Evolutionary conservation across 2,797 vertebrate genomes (phyloP), one percentile per base, ranked within the genome.

Genomic region (Molossus molossus): DNA sequence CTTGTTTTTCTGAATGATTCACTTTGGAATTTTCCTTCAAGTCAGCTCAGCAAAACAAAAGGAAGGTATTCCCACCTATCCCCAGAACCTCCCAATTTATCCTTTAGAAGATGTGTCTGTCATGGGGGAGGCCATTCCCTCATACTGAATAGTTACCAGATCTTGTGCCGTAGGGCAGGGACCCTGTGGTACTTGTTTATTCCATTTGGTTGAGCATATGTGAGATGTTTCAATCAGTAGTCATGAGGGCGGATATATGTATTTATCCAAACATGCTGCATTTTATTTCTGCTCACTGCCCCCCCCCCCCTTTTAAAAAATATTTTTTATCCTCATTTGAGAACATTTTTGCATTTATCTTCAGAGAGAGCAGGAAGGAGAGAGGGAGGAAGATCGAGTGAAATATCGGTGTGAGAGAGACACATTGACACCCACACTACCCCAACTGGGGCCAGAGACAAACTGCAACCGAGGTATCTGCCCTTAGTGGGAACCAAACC

Each of bases 1-100:
- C 67, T 92, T 18, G 3, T 79, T n/a, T 84, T 69, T 67, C 76
- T 82, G 33, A 95, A 58, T 62, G 40, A 89, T 85, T 95, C 55
- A 60, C 11, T 82, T 84, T 60, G 58, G 83, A 77, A 87, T 93
- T 94, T 97, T 87, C 72, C 53, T 91, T 96, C 48, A 53, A 40
- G 89, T 81, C 58, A 64, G 87, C 33, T 21, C 8, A 85, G 21
- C 88, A 91, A 83, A 94, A 48, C 27, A 27, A 12, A 82, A 40
- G 21, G n/a, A 11, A 91, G 20, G 9, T 15, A 6, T 70, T 27
- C 20, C 57, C n/a, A 58, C 25, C 50, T n/a, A 3, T 3, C 17
- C 12, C 10, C 1, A 53, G 76, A 50, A 50, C 67, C 57, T 20
- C 80, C 86, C 15, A 10, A 1, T 67, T 23, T 67, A 15, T 85